Percentiles rank a stretch among this genome's conserved stretches.
Conservation (phyloP, 2,113 vertebrate species). For the Brachirus orientalis region DNA sequence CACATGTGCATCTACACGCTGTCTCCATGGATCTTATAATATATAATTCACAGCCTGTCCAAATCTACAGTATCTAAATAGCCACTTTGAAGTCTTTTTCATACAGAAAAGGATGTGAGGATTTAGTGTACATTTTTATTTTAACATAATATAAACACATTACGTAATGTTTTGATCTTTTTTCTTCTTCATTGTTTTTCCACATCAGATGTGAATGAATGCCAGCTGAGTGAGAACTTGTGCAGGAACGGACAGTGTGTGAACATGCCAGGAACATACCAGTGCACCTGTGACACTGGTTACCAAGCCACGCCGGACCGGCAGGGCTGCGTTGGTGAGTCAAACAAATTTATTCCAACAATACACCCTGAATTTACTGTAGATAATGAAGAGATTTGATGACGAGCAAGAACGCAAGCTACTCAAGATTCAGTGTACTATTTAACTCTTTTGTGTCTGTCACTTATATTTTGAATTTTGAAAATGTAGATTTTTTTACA, state of each 20-base stretch:
- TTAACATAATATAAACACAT: neutral
- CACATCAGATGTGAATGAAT: conserved; percentile 90
- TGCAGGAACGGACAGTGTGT: conserved; percentile 89
- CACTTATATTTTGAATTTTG: too few relatives aligned
- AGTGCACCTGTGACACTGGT: conserved; percentile 89
- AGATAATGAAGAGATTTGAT: too few relatives aligned
- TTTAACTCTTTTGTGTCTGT: too few relatives aligned
- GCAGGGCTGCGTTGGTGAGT: conserved; percentile 92
- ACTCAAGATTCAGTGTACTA: too few relatives aligned
- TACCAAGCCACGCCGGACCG: conserved; percentile 88
- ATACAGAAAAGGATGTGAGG: neutral
- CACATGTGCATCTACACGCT: too few relatives aligned
- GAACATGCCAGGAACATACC: conserved; percentile 91
- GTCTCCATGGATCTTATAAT: neutral
- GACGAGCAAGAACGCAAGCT: too few relatives aligned
- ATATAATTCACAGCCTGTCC: neutral
- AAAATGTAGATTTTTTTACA: too few relatives aligned
- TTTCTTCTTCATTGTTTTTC: neutral
- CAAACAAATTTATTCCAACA: neutral
- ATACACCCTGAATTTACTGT: neutral
- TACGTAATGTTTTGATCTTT: neutral
- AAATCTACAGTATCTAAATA: neutral
- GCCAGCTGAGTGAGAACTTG: conserved; percentile 88
- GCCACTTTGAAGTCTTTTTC: neutral
- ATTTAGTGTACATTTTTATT: too few relatives aligned